Percentiles rank a stretch among this genome's conserved stretches.
These are phyloP conservation scores for Paedocypris micromegethes DNA, from an alignment of 2,797 vertebrate species.

Conservation along the genomic window DNA sequence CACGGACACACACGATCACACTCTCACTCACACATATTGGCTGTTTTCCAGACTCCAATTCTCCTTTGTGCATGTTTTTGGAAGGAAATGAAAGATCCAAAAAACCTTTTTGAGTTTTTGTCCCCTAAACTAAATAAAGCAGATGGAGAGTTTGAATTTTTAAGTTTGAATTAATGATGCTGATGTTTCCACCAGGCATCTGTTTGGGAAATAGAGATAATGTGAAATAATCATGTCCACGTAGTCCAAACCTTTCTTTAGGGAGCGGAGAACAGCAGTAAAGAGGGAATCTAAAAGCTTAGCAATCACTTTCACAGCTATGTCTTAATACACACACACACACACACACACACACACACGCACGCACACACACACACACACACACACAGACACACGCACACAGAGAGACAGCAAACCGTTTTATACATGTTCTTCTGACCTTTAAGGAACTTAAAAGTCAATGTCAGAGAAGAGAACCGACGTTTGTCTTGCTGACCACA, in stretches of 20 bases:
- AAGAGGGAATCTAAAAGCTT: background rate
- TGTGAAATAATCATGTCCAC: conserved; percentile 51
- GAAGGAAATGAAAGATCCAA: too few relatives aligned
- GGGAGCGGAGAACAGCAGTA: background rate
- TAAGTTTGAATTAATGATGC: background rate
- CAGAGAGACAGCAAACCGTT: background rate
- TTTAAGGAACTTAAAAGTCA: conserved; percentile 11
- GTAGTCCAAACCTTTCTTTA: background rate
- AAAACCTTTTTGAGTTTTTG: too few relatives aligned
- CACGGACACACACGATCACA: too few relatives aligned
- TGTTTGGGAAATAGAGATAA: conserved; percentile 44
- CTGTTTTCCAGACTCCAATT: too few relatives aligned
- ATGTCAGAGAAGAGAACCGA: background rate
- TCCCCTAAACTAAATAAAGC: background rate
- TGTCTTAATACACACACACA: background rate
- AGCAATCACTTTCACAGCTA: conserved; percentile 17
- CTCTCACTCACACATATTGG: too few relatives aligned
- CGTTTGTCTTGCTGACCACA: conserved; percentile 2
- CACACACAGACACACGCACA: too few relatives aligned
- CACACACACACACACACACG: too few relatives aligned
- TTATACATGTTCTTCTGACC: background rate
- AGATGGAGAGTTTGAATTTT: background rate
- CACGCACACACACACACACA: too few relatives aligned
- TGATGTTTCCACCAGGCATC: conserved; percentile 39
- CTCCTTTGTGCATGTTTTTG: too few relatives aligned